Conservation (phyloP, 2,113 vertebrate species). For the Acrocephalus kingi region DNA sequence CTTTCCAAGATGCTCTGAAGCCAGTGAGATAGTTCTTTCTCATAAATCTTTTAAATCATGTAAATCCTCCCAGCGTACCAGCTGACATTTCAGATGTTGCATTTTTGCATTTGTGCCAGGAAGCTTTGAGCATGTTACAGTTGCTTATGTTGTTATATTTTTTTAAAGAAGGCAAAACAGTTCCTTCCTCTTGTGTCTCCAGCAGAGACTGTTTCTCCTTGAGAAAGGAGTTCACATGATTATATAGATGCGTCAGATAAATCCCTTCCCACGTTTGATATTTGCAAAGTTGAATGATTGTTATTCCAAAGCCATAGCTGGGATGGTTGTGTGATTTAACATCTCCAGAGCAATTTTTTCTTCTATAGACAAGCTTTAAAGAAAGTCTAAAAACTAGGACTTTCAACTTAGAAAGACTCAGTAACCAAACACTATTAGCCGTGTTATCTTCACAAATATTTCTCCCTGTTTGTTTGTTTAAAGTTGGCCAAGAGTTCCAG, state of each 20-base stretch:
- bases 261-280: constrained; percentile 55
- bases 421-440: neutral
- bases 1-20: constrained; percentile 29
- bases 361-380: constrained; percentile 2
- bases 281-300: constrained; percentile 21
- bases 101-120: constrained; percentile 59
- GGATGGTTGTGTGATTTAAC: constrained; percentile 16
- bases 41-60: constrained; percentile 15
- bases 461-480: constrained; percentile 58
- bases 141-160: constrained; percentile 31
- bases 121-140: constrained; percentile 34
- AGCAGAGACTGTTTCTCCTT: constrained; percentile 21
- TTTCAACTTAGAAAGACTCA: constrained; percentile 4
- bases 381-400: neutral
- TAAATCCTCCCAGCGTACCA: neutral
- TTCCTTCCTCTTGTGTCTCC: constrained; percentile 45
- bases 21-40: neutral
- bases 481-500: constrained; percentile 47
- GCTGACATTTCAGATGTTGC: constrained; percentile 60
- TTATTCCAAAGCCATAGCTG: constrained; percentile 32
- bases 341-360: neutral
- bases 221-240: constrained; percentile 53
- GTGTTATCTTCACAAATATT: constrained; percentile 38
- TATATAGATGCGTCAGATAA: constrained; percentile 47
- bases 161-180: constrained; percentile 47